Evolutionary conservation across 2,113 vertebrate species (phyloP).

Genomic region (Anas platyrhynchos): DNA sequence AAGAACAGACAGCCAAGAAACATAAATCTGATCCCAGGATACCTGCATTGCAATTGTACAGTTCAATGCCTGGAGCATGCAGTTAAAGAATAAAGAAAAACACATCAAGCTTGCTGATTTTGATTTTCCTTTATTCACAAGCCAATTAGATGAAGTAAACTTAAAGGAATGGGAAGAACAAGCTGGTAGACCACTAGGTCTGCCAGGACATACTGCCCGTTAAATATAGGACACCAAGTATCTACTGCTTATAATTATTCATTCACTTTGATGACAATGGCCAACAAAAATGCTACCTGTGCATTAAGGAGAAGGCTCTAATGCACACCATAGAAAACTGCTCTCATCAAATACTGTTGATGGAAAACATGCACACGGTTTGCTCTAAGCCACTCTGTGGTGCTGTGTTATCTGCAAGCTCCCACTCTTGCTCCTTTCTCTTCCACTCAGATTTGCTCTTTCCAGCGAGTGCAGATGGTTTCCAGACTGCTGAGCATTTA

Average conservation of each 20-base stretch:
- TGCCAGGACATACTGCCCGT: background rate
- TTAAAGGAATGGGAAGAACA: background rate
- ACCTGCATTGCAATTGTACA: background rate
- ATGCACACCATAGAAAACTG: background rate
- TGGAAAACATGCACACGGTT: background rate
- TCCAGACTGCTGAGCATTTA: background rate
- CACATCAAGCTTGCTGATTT: background rate
- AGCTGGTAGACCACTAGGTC: background rate
- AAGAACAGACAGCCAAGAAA: slow-evolving; percentile 48
- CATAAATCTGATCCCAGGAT: slow-evolving; percentile 26
- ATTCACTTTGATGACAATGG: background rate
- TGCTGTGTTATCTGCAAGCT: background rate
- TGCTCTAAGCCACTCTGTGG: background rate
- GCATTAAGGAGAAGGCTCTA: background rate
- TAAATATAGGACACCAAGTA: background rate
- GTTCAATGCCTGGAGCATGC: background rate
- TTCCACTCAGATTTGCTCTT: background rate
- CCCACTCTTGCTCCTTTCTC: background rate
- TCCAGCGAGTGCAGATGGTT: background rate
- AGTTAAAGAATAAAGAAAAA: background rate
- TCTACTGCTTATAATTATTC: background rate
- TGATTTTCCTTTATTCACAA: slow-evolving; percentile 41
- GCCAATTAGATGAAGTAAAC: slow-evolving; percentile 28
- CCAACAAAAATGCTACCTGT: background rate
- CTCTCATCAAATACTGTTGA: background rate